Conservation (phyloP, 92 coral and sea anemone species). For the Nematostella vectensis region DNA sequence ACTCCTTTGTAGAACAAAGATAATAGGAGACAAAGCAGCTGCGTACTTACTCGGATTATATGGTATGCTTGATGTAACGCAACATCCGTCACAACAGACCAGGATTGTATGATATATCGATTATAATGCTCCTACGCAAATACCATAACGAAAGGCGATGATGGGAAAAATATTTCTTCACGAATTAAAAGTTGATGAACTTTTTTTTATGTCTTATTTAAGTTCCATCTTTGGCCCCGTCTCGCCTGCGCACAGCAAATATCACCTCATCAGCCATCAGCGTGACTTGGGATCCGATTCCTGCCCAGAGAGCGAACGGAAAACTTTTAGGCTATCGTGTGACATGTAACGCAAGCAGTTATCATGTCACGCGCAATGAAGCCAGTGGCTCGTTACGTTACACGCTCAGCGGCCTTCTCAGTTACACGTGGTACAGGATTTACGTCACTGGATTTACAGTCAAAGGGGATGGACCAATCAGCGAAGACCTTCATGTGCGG, state of each 20-base stretch:
- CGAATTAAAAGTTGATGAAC: no score
- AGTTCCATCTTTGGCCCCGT: not conserved
- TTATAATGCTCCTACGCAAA: no score
- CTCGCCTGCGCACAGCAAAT: not conserved
- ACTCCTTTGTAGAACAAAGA: no score
- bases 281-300: not conserved
- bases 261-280: not conserved
- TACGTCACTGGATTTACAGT: not conserved
- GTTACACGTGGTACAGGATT: not conserved
- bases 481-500: not conserved
- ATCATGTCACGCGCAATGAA: not conserved
- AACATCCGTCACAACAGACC: no score
- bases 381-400: not conserved
- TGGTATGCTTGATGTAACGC: no score
- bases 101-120: no score
- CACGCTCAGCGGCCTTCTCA: not conserved
- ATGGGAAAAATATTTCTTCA: no score
- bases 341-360: not conserved
- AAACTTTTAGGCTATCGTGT: not conserved
- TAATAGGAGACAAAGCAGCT: no score
- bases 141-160: no score
- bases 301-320: not conserved
- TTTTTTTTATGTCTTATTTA: no score
- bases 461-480: constrained; percentile 1
- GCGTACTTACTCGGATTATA: no score